phyloP scores from a whole-genome alignment of 1,140 invertebrate species.

The Leptinotarsa texana region DNA sequence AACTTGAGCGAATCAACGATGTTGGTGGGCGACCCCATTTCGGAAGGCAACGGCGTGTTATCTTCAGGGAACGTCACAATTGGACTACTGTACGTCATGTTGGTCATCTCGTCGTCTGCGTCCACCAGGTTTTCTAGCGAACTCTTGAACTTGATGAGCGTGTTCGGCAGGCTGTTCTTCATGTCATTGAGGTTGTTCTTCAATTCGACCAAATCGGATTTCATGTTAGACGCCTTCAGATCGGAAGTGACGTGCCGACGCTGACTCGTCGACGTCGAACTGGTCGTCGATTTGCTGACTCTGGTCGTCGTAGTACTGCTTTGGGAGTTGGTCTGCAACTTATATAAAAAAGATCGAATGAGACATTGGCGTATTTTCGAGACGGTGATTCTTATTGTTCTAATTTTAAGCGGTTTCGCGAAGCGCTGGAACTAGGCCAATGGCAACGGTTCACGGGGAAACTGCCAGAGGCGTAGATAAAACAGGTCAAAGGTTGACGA shows the following conservation, averaged over 20 bases:
- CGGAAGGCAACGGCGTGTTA: slow-evolving; percentile 65
- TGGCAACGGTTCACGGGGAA: slow-evolving; percentile 9
- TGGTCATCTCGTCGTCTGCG: slow-evolving; percentile 43
- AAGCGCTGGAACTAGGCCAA: slow-evolving; percentile 21
- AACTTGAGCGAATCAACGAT: slow-evolving; percentile 71
- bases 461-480: background rate
- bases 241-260: slow-evolving; percentile 61
- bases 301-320: slow-evolving; percentile 52
- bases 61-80: slow-evolving; percentile 79
- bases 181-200: slow-evolving; percentile 79
- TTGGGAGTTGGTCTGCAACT: slow-evolving; percentile 53
- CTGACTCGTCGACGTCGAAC: slow-evolving; percentile 44
- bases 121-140: slow-evolving; percentile 69
- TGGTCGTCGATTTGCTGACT: slow-evolving; percentile 44
- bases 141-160: slow-evolving; percentile 53
- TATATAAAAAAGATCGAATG: slow-evolving; percentile 39
- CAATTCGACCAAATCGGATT: slow-evolving; percentile 74
- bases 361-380: slow-evolving; percentile 41
- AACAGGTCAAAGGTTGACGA: background rate
- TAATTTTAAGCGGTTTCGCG: slow-evolving; percentile 12
- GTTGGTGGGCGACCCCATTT: slow-evolving; percentile 58
- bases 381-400: slow-evolving; percentile 33
- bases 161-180: slow-evolving; percentile 61
- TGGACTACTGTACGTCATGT: slow-evolving; percentile 57
- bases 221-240: slow-evolving; percentile 70